Percentiles rank a stretch among this genome's conserved stretches.
Evolutionary conservation across 2,797 vertebrate species (phyloP).

Genomic region (Xenentodon cancila): DNA sequence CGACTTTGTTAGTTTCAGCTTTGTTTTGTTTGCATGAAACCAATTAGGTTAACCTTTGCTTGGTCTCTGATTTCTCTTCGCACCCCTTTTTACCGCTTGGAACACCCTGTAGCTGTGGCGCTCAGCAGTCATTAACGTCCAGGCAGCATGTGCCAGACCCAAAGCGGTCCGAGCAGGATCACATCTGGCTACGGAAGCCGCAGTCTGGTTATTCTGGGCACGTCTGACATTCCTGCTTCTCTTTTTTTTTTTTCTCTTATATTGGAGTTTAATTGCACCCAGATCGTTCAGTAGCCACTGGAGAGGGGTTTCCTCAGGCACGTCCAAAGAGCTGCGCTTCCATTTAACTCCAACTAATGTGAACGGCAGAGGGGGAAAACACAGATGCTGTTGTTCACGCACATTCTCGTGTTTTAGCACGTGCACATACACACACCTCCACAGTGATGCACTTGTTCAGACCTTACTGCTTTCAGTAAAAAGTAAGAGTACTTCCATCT

Average conservation of each 20-base stretch:
- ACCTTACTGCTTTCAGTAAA: conserved; percentile 28
- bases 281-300: conserved; percentile 50
- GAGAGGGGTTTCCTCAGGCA: conserved; percentile 63
- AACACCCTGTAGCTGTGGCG: conserved; percentile 63
- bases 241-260: conserved; percentile 22
- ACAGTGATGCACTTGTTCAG: conserved; percentile 1
- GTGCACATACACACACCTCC: conserved; percentile 9
- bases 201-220: conserved; percentile 57
- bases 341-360: conserved; percentile 35
- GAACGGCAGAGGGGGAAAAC: conserved; percentile 46
- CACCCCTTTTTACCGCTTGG: conserved; percentile 52
- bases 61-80: conserved; percentile 51
- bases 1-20: conserved; percentile 1
- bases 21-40: conserved; percentile 33
- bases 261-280: conserved; percentile 71
- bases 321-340: conserved; percentile 42
- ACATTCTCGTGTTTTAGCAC: conserved; percentile 23
- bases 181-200: conserved; percentile 58
- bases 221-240: conserved; percentile 29
- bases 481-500: no score
- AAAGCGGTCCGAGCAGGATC: conserved; percentile 40
- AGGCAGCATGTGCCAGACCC: conserved; percentile 41
- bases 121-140: conserved; percentile 40
- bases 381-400: conserved; percentile 34
- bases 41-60: conserved; percentile 33